These are phyloP conservation scores for Eulithis testata DNA, from an alignment of 2,888 invertebrate genomes.

Conservation along the genomic window DNA sequence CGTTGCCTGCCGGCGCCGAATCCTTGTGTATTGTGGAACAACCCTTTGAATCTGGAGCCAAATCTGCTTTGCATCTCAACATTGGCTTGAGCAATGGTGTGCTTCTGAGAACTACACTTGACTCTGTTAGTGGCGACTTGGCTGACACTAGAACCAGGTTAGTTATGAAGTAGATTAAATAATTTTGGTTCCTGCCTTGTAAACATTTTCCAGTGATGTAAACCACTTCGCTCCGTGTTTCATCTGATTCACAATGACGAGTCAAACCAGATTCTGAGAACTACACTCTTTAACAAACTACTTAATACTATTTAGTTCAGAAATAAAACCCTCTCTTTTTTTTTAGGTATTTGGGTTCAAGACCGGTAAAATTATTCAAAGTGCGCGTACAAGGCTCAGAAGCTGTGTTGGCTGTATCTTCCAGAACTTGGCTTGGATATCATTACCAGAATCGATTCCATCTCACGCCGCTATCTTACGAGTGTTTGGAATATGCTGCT, in stretches of 20 bases:
- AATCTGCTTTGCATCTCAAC: constrained; percentile 93
- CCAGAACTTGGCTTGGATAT: constrained; percentile 98
- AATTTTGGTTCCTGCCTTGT: constrained; percentile 7
- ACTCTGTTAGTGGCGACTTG: constrained; percentile 97
- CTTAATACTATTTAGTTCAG: neutral
- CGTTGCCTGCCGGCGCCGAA: constrained; percentile 97
- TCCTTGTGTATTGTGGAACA: constrained; percentile 97
- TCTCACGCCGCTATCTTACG: constrained; percentile 97
- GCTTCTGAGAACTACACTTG: constrained; percentile 95
- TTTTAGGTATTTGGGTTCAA: constrained; percentile 93
- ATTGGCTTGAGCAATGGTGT: constrained; percentile 99
- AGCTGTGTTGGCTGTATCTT: constrained; percentile 98
- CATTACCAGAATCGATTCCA: constrained; percentile 99
- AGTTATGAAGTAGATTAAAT: neutral
- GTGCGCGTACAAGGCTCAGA: constrained; percentile 98
- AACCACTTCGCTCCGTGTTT: constrained; percentile 83
- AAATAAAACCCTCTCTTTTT: neutral
- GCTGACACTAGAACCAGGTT: constrained; percentile 98
- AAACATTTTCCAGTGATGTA: constrained; percentile 67
- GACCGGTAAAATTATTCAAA: constrained; percentile 98
- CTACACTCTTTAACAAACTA: neutral
- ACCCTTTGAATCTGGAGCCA: constrained; percentile 88
- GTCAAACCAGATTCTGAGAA: constrained; percentile 79
- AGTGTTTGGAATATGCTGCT: constrained; percentile 98
- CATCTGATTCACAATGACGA: constrained; percentile 86